Evolutionary conservation across 2,888 invertebrate species (phyloP).

Genomic region (Cerceris rybyensis): DNA sequence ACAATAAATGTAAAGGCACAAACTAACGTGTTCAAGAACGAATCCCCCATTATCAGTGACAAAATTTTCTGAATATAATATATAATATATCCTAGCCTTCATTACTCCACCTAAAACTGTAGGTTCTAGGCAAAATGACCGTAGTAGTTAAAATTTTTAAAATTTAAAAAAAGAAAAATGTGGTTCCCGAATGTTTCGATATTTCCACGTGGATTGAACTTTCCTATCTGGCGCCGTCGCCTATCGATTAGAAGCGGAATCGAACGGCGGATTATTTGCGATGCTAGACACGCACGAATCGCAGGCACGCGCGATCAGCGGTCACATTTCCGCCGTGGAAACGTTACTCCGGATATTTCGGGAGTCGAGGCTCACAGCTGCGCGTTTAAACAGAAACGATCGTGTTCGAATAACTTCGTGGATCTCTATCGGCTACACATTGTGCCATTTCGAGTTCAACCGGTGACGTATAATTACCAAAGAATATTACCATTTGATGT

Average conservation of each 20-base stretch:
- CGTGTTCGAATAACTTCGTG: constrained; percentile 25
- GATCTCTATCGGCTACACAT: constrained; percentile 12
- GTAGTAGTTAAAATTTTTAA: not conserved
- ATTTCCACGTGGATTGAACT: not conserved
- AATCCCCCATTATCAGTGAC: too few relatives aligned
- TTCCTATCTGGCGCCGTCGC: constrained; percentile 26
- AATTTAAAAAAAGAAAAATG: not conserved
- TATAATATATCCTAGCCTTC: too few relatives aligned
- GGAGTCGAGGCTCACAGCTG: constrained; percentile 34
- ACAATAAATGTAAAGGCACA: too few relatives aligned
- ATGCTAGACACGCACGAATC: constrained; percentile 50
- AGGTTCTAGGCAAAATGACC: too few relatives aligned
- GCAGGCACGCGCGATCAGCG: constrained; percentile 57
- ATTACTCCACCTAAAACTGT: too few relatives aligned
- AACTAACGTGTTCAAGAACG: too few relatives aligned
- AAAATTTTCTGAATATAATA: too few relatives aligned
- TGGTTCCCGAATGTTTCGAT: not conserved
- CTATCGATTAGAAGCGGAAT: constrained; percentile 33
- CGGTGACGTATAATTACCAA: not conserved
- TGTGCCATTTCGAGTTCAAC: not conserved
- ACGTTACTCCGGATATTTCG: constrained; percentile 59
- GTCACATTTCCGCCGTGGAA: constrained; percentile 61
- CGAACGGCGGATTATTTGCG: constrained; percentile 34
- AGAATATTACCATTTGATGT: too few relatives aligned
- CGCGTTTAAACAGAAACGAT: constrained; percentile 34